Base-by-base conservation (phyloP, 2,888 invertebrate species). In the Microctonus brassicae region DNA sequence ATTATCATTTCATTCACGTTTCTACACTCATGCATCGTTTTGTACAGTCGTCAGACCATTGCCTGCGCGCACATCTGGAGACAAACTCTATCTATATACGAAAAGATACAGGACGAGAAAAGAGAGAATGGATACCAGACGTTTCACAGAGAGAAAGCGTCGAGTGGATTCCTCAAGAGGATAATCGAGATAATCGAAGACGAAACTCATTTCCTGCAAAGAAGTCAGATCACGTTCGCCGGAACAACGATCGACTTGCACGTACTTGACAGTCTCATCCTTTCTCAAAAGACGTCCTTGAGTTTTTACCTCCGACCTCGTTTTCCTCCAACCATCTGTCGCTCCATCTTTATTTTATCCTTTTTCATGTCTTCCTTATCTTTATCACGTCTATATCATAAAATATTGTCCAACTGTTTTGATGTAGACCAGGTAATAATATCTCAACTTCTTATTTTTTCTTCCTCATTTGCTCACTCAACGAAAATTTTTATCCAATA, bases 171-270 rank as follows among this genome's bases (percentile, higher is more conserved):
- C 58, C 70, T 63, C 60, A 65, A 65, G 70, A 65, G 70, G 65
- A 65, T 70, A 70, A 70, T 70, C 60, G 65, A 65, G 60, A 70
- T 70, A 70, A 70, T 70, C 65, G 70, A 70, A 58, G 60, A 64
- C 58, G 64, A 64, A 64, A 70, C 70, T 66, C 42, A 66, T 66
- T 66, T 66, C 57, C 66, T 66, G 39, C 69, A 60, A 63, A 66
- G 63, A 73, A 75, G 73, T 75, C 74, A 68, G 73, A 76, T 76
- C 76, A 75, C 75, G 76, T 76, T 70, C 71, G 39, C 26, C 61
- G 60, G 65, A 64, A 63, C 68, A 26, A 72, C 73, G 63, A 76
- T 75, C 57, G 76, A 75, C 72, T 72, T 60, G 55, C 70, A 62
- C 42, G n/a, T 55, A 63, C 72, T 73, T 71, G 76, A 76, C 70